Percentiles rank a stretch among this genome's conserved stretches.
Conservation (phyloP, 92 coral and sea anemone genomes). For the Parazoanthus atlanticus region DNA sequence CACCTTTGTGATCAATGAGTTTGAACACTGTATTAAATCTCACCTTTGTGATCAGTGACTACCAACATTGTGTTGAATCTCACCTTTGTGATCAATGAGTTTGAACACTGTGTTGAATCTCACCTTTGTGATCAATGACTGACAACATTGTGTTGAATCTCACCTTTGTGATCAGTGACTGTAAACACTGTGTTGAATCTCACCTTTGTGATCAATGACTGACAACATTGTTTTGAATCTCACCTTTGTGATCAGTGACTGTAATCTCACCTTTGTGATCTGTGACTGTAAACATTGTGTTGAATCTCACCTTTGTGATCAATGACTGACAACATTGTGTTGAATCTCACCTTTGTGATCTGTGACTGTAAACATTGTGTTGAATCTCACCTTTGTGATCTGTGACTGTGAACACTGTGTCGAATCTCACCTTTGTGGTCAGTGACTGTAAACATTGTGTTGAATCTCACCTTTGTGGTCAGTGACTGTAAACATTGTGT, state of each 20-base stretch:
- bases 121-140: no score
- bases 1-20: background rate
- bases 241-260: background rate
- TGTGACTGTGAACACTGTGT: background rate
- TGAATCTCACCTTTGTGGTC: background rate
- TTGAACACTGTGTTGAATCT: no score
- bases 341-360: background rate
- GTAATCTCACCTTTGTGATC: conserved; percentile 49
- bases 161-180: conserved; percentile 59
- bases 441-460: background rate
- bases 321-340: background rate
- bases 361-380: background rate
- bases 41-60: conserved; percentile 45
- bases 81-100: conserved; percentile 46
- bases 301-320: conserved; percentile 14
- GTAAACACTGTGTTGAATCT: conserved; percentile 72
- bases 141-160: background rate
- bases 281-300: conserved; percentile 79
- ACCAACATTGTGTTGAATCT: background rate
- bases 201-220: no score
- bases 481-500: background rate
- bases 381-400: background rate
- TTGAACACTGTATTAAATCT: background rate
- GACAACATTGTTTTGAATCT: no score
- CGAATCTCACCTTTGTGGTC: background rate